Percentiles rank a stretch among this genome's conserved stretches.
Evolutionary conservation across 2,888 invertebrate species (phyloP).

Genomic region (Cyclophora albipunctata): DNA sequence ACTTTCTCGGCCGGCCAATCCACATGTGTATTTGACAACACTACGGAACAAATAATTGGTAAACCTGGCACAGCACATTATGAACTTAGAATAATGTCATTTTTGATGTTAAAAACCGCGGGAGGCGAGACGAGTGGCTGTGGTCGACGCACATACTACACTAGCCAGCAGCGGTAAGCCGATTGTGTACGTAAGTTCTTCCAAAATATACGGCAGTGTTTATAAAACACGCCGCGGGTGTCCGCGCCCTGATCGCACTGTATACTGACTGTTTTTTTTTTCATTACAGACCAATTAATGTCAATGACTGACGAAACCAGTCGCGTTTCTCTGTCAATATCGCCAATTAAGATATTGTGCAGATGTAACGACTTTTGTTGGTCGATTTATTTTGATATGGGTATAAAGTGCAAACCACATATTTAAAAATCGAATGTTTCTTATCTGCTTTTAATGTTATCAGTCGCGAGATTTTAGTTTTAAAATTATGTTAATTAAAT

Average conservation of each 20-base stretch:
- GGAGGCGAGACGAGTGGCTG: constrained; percentile 35
- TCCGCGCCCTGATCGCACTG: constrained; percentile 38
- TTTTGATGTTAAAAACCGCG: constrained; percentile 35
- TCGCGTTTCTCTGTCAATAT: constrained; percentile 48
- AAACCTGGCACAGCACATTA: constrained; percentile 65
- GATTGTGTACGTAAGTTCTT: constrained; percentile 34
- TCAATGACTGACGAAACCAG: constrained; percentile 62
- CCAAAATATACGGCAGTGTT: constrained; percentile 44
- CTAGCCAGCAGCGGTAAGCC: constrained; percentile 34
- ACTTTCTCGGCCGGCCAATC: constrained; percentile 66
- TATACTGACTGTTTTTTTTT: constrained; percentile 61
- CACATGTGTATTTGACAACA: constrained; percentile 70
- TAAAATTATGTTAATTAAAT: not conserved
- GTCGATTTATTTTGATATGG: no score
- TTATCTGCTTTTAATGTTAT: not conserved
- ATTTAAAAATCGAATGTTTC: constrained; percentile 16
- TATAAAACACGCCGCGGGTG: constrained; percentile 34
- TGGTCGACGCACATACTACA: constrained; percentile 58
- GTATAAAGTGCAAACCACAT: no score
- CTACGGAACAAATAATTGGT: constrained; percentile 65
- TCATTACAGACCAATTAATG: constrained; percentile 55
- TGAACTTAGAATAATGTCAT: constrained; percentile 57
- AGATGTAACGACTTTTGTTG: constrained; percentile 7
- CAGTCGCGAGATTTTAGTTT: not conserved
- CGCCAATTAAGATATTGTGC: constrained; percentile 31